Evolutionary conservation across 2,888 invertebrate species (phyloP).

Genomic region (Ptilodon capucinus): DNA sequence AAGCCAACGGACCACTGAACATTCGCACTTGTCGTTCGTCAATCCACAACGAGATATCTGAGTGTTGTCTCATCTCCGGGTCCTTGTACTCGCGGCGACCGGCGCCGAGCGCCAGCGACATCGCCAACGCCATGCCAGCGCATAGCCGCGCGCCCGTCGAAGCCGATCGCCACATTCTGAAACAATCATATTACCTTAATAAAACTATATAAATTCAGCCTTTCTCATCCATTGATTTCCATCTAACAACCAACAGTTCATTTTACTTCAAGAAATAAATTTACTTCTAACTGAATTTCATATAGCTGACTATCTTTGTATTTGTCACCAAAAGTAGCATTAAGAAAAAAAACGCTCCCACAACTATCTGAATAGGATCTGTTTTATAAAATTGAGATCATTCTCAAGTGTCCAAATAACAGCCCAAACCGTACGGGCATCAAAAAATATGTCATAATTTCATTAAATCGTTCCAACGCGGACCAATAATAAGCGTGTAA

Average conservation of each 20-base stretch:
- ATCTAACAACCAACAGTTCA: no score
- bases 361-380: conserved; percentile 20
- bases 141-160: conserved; percentile 65
- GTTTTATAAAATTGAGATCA: conserved; percentile 14
- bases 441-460: conserved; percentile 38
- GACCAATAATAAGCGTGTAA: conserved; percentile 65
- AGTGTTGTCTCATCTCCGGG: conserved; percentile 51
- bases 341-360: conserved; percentile 7
- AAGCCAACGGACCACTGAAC: conserved; percentile 89
- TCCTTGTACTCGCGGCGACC: conserved; percentile 69
- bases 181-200: background rate
- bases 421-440: conserved; percentile 15
- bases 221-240: no score
- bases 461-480: conserved; percentile 30
- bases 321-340: no score
- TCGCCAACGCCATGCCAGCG: conserved; percentile 65
- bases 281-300: no score
- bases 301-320: no score
- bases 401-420: conserved; percentile 31
- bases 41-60: conserved; percentile 93
- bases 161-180: conserved; percentile 69
- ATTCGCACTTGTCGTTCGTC: conserved; percentile 95
- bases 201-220: no score
- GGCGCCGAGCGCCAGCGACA: conserved; percentile 65
- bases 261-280: no score